These are phyloP conservation scores for Halictus rubicundus DNA, from an alignment of 1,140 invertebrate genomes.

Conservation along the genomic window DNA sequence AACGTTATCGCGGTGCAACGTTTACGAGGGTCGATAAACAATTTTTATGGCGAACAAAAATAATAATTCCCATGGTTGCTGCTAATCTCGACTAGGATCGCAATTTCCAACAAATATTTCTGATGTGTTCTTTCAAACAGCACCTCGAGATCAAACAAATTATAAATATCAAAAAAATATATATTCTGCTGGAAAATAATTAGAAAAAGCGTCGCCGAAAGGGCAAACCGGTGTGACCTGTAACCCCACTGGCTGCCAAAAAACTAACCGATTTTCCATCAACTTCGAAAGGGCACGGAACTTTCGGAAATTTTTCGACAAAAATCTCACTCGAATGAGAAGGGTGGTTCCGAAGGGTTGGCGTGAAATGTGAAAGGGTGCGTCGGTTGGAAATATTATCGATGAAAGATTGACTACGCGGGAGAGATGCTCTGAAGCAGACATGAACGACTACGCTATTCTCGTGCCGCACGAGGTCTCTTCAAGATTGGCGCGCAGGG, in stretches of 20 bases:
- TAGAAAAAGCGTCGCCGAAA: neutral
- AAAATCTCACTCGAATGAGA: neutral
- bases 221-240: neutral
- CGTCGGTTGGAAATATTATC: neutral
- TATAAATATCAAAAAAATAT: too few relatives aligned
- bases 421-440: neutral
- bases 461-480: constrained; percentile 67
- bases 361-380: neutral
- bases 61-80: too few relatives aligned
- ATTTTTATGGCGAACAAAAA: neutral
- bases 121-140: too few relatives aligned
- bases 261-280: too few relatives aligned
- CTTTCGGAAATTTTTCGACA: neutral
- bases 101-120: too few relatives aligned
- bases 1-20: neutral
- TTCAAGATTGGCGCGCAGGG: constrained; percentile 70
- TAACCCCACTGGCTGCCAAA: too few relatives aligned
- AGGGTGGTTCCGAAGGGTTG: neutral
- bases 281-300: too few relatives aligned
- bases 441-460: constrained; percentile 73
- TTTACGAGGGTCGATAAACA: constrained; percentile 2
- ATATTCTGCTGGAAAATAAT: neutral
- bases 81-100: too few relatives aligned
- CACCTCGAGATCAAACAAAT: too few relatives aligned
- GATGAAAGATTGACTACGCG: constrained; percentile 10